Evolutionary conservation across 2,888 invertebrate species (phyloP), one percentile per base, ranked within the genome.

Genomic region (Sarcophaga subvicina): DNA sequence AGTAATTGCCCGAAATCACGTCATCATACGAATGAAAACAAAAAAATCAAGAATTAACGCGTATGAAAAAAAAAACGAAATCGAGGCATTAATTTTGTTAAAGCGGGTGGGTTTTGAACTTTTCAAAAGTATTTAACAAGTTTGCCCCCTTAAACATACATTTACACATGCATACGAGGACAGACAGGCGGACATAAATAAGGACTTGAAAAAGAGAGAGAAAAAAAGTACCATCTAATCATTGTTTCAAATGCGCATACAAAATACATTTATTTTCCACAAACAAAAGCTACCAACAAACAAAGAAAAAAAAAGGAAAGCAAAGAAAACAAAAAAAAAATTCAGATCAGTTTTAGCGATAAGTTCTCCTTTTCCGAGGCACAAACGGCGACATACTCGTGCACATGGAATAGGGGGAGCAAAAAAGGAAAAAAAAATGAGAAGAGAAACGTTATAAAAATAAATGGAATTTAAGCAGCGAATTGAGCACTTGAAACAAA

Each of bases 1-100:
- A 91, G 90, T 91, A 91, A 91, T 91, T 91, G 92, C 90, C 69
- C 54, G 60, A 82, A 90, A 91, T 91, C 91, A 91, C 92, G 91
- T 86, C 80, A 90, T 81, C 73, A 27, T 60, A 54, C 60, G 62
- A 75, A 64, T 63, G 72, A 45, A 49, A 47, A 70, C 22, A 66
- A 80, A 60, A 70, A 60, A 70, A 75, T 63, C 6, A 54, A 17
- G 54, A 14, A 54, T 54, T 14, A 12, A 54, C 54, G 63, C 67
- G 4, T 62, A 11, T 14, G 25, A 12, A 27, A n/a, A 60, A 49
- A 47, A 27, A 8, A 8, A 37, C 0, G 37, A 37, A 37, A 37
- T 2, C 37, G 37, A 37, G 37, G 37, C n/a, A 12, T 54, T 14
- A 54, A 17, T 54, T 54, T 14, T 17, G 3, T 4, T 25, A 64